Evolutionary conservation across 2,113 vertebrate genomes (phyloP), one percentile per base, ranked within the genome.

Genomic region (Lota lota): DNA sequence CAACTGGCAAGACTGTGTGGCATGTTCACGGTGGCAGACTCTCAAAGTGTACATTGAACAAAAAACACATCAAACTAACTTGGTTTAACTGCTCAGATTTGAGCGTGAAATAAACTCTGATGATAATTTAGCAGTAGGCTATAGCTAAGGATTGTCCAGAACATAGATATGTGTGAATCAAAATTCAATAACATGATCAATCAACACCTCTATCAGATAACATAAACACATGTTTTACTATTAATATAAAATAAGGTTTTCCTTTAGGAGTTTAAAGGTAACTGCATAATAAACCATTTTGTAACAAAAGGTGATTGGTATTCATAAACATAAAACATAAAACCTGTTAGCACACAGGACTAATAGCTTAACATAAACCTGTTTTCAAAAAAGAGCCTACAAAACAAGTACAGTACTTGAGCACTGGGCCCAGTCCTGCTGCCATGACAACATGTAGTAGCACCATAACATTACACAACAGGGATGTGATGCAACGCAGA

Each of bases 381-480:
- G 36, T 54, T 28, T 0, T 67, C 62, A 66, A 62, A 69, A 60
- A 10, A 64, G 66, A 75, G 51, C 40, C 28, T 22, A 63, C 63
- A 71, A 74, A 14, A 61, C 36, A 54, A 22, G 69, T 3, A 22
- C 20, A 59, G 57, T 21, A 59, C 10, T 59, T 18, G 24, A 4
- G 11, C 8, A 12, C 6, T 64, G 66, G 61, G 66, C 76, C 74
- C 83, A 82, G 83, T 85, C 74, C 83, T 82, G 81, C 70, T 68
- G 85, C 85, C 77, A 70, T 82, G 69, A 64, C 69, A 58, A 83
- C 78, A 80, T 79, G 70, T 73, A 81, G 79, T 89, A 90, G 88
- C 88, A 90, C 89, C 89, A 88, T 84, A 87, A 76, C 80, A 80
- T 82, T 57, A 81, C 64, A 79, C 81, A 61, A 76, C 75, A 83